phyloP scores from a whole-genome alignment of 2,797 vertebrate species.

The Antrozous pallidus region DNA sequence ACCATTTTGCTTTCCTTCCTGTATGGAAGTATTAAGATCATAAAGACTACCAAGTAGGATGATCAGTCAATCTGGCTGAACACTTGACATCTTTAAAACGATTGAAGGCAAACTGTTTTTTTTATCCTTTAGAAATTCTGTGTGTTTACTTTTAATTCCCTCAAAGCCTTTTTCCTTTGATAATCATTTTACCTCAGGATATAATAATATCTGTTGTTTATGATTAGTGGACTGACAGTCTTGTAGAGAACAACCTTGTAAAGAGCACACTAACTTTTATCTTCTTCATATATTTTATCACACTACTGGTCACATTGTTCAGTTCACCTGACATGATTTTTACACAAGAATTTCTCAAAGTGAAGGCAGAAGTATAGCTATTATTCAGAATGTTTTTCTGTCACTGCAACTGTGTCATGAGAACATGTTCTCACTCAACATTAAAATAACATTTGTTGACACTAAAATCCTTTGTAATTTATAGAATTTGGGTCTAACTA shows the following conservation, averaged over 20 bases:
- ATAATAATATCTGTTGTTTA: neutral
- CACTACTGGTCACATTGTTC: neutral
- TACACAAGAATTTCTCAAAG: neutral
- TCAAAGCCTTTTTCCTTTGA: neutral
- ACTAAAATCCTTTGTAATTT: neutral
- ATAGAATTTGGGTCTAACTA: neutral
- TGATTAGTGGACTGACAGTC: neutral
- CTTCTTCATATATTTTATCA: neutral
- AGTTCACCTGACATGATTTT: neutral
- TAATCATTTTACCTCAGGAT: neutral
- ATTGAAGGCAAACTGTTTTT: neutral
- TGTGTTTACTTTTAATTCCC: neutral
- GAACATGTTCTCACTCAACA: neutral
- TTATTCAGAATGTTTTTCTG: neutral
- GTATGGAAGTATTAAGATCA: neutral
- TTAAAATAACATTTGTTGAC: neutral
- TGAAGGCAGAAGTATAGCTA: neutral
- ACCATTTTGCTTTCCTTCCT: neutral
- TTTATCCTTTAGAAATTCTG: neutral
- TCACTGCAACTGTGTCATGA: neutral
- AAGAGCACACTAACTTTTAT: neutral
- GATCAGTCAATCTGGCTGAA: neutral
- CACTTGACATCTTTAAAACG: neutral
- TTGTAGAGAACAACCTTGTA: neutral
- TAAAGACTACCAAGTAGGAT: neutral